Conservation (phyloP, 2,888 invertebrate species). For the Meandrusa payeni region DNA sequence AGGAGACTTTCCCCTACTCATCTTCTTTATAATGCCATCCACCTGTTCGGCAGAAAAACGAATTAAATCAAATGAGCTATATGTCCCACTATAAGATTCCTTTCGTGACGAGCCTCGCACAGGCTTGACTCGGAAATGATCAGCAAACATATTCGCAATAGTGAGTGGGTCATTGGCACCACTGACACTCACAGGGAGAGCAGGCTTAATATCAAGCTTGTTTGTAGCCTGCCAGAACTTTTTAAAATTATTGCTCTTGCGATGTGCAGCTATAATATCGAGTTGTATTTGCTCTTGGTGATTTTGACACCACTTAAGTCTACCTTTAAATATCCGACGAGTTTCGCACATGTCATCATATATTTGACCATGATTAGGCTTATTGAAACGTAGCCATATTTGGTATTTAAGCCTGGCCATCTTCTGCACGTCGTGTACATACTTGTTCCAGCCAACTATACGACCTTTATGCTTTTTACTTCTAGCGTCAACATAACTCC, state of each 20-base stretch:
- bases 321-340: not conserved
- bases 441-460: conserved; percentile 21
- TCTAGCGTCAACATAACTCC: not conserved
- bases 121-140: not conserved
- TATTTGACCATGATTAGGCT: not conserved
- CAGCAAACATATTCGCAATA: not conserved
- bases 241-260: conserved; percentile 3
- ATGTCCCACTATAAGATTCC: not conserved
- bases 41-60: too few species aligned
- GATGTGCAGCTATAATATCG: conserved; percentile 10
- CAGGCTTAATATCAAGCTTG: not conserved
- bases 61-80: too few species aligned
- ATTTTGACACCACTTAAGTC: conserved; percentile 17
- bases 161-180: conserved; percentile 15
- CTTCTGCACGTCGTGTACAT: conserved; percentile 24
- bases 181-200: conserved; percentile 14
- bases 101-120: not conserved
- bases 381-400: not conserved
- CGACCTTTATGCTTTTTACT: not conserved
- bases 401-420: conserved; percentile 25
- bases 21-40: too few species aligned
- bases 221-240: conserved; percentile 19
- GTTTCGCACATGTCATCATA: not conserved
- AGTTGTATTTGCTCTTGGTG: conserved; percentile 13
- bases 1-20: conserved; percentile 24